phyloP scores from a whole-genome alignment of 2,888 invertebrate species.

The Leptarthrus brevirostris region DNA sequence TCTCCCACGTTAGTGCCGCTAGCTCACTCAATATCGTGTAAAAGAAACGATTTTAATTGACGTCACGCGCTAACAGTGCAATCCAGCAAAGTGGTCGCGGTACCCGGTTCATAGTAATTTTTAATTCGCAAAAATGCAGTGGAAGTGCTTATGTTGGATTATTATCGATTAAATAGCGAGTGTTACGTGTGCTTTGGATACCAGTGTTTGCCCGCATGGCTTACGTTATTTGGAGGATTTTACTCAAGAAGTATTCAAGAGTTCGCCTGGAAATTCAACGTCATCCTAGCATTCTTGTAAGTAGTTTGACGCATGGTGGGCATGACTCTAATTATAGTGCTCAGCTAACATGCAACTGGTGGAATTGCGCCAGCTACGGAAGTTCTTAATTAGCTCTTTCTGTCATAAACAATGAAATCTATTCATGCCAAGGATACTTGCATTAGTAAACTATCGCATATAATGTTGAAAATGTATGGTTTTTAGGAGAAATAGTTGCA shows the following conservation, averaged over 20 bases:
- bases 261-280: conserved; percentile 60
- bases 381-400: background rate
- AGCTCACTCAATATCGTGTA: background rate
- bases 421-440: conserved; percentile 26
- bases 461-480: no score
- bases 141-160: conserved; percentile 3
- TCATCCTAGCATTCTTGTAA: conserved; percentile 58
- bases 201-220: conserved; percentile 59
- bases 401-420: background rate
- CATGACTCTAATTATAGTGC: background rate
- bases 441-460: background rate
- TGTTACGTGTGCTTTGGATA: conserved; percentile 13
- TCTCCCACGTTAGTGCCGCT: conserved; percentile 8
- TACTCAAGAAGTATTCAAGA: conserved; percentile 63
- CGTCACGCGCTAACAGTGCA: conserved; percentile 14
- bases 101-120: background rate
- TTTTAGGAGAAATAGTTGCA: no score
- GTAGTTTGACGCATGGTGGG: no score
- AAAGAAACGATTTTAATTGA: conserved; percentile 7
- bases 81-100: conserved; percentile 12
- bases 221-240: conserved; percentile 65
- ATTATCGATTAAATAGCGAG: background rate
- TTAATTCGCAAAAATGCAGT: conserved; percentile 19
- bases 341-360: conserved; percentile 29
- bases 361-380: background rate